Evolutionary conservation across 2,797 vertebrate species (phyloP).

Genomic region (Oreochromis mossambicus): DNA sequence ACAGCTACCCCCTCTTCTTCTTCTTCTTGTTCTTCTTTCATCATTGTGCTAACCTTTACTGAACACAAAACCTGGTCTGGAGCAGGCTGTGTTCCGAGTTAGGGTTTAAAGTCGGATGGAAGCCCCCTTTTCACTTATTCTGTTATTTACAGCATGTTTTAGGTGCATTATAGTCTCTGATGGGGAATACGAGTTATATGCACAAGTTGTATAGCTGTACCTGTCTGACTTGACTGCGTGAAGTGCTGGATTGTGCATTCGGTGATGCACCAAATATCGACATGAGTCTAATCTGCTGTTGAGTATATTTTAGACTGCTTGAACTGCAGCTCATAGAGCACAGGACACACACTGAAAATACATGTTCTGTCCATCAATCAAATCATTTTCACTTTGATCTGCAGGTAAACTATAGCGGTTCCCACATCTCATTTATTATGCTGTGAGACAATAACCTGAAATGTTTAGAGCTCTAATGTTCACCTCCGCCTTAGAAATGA

Average conservation of each 20-base stretch:
- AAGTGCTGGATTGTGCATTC: neutral
- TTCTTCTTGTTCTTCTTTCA: neutral
- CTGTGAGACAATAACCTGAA: neutral
- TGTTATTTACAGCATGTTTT: neutral
- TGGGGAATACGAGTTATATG: neutral
- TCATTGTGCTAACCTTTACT: neutral
- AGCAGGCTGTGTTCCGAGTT: neutral
- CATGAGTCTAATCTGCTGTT: neutral
- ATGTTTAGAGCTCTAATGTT: neutral
- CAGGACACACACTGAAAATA: neutral
- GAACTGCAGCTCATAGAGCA: neutral
- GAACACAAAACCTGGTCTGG: neutral
- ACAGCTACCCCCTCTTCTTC: neutral
- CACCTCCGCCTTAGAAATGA: neutral
- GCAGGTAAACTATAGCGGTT: neutral
- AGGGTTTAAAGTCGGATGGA: neutral
- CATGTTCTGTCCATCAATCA: neutral
- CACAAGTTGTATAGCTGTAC: neutral
- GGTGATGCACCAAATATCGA: accelerated
- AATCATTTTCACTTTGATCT: neutral
- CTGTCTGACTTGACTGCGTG: neutral
- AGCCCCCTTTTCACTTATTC: neutral
- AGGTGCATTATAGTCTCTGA: neutral
- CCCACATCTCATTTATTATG: neutral
- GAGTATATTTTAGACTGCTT: neutral